Evolutionary conservation across 2,888 invertebrate genomes (phyloP).

Genomic region (Sepioteuthis lessoniana): DNA sequence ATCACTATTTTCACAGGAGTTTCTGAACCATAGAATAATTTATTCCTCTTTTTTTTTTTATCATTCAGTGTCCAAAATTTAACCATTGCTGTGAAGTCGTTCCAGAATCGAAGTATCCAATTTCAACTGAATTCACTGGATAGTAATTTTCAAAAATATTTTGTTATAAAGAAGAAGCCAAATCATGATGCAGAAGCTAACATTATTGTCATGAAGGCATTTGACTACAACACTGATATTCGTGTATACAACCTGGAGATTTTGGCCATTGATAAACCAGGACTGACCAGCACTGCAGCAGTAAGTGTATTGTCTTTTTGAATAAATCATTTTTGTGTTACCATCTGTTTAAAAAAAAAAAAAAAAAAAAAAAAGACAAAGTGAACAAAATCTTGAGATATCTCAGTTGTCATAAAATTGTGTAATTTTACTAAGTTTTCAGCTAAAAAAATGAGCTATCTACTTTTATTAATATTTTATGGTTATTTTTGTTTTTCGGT

Average conservation of each 20-base stretch:
- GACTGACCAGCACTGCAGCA: neutral
- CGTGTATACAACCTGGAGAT: neutral
- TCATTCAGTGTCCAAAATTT: neutral
- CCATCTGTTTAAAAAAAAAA: no score
- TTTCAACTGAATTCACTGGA: neutral
- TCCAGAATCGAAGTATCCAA: neutral
- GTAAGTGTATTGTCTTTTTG: neutral
- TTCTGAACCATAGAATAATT: neutral
- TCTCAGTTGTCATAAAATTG: no score
- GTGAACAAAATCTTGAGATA: no score
- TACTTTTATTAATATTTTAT: no score
- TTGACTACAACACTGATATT: neutral
- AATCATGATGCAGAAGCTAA: constrained; percentile 36
- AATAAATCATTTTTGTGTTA: neutral
- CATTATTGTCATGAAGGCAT: constrained; percentile 37
- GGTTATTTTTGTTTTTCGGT: no score
- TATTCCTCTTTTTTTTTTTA: neutral
- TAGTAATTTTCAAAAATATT: neutral
- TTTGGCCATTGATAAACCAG: neutral
- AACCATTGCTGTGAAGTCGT: constrained; percentile 44
- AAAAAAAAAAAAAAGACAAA: no score
- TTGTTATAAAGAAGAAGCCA: neutral
- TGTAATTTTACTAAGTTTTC: no score
- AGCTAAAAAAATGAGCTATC: no score
- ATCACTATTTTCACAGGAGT: no score